These are phyloP conservation scores for Graptemys geographica DNA, from an alignment of 2,797 vertebrate species.

Conservation along the genomic window DNA sequence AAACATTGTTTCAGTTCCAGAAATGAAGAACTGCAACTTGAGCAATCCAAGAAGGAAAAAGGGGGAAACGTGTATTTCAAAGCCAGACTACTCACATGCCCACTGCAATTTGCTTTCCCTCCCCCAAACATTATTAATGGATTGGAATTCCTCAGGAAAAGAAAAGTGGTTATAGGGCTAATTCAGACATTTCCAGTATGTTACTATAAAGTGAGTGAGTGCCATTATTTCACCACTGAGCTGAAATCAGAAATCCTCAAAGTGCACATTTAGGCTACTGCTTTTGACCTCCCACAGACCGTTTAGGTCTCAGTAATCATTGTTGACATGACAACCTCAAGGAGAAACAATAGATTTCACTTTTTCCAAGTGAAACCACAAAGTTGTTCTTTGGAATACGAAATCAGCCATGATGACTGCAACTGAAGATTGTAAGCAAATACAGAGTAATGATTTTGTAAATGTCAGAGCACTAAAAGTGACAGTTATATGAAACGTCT, in stretches of 20 bases:
- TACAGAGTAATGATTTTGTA: background rate
- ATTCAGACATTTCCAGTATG: slow-evolving; percentile 75
- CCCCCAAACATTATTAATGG: slow-evolving; percentile 78
- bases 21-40: background rate
- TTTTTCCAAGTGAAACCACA: slow-evolving; percentile 44
- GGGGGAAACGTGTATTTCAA: slow-evolving; percentile 5
- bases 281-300: slow-evolving; percentile 62
- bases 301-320: slow-evolving; percentile 67
- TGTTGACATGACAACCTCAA: slow-evolving; percentile 79
- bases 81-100: background rate
- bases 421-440: background rate
- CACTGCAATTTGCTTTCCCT: background rate
- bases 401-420: slow-evolving; percentile 1
- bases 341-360: slow-evolving; percentile 52
- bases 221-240: slow-evolving; percentile 79
- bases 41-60: slow-evolving; percentile 13
- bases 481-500: background rate
- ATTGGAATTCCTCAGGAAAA: slow-evolving; percentile 69
- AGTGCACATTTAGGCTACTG: slow-evolving; percentile 79
- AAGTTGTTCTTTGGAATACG: slow-evolving; percentile 45
- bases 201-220: slow-evolving; percentile 82
- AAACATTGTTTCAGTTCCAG: background rate
- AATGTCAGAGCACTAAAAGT: background rate
- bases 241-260: slow-evolving; percentile 83
- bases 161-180: slow-evolving; percentile 37